These are phyloP conservation scores for Lycocorax pyrrhopterus DNA, from an alignment of 2,113 vertebrate genomes.

Conservation along the genomic window DNA sequence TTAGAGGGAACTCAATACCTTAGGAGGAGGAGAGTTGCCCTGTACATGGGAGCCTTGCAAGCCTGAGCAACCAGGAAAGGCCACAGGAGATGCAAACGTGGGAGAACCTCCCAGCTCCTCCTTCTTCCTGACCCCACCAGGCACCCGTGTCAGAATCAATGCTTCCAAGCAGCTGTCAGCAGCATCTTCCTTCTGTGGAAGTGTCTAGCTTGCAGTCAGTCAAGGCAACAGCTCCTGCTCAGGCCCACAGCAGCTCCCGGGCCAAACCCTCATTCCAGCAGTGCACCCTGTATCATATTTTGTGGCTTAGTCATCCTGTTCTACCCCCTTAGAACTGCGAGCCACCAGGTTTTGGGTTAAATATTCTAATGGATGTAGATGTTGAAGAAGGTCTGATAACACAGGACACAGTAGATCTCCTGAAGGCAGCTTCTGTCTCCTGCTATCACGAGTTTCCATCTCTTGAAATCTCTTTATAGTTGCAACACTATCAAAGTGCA, in stretches of 20 bases:
- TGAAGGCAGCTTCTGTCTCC: neutral
- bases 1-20: neutral
- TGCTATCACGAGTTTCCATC: neutral
- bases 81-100: neutral
- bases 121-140: neutral
- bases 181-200: neutral
- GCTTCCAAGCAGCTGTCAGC: neutral
- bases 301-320: neutral
- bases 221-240: neutral
- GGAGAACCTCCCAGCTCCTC: neutral
- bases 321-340: neutral
- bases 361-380: neutral
- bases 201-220: neutral
- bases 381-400: neutral
- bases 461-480: neutral
- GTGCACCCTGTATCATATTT: neutral
- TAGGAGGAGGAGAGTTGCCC: neutral
- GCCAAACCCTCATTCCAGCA: neutral
- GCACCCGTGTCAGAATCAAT: neutral
- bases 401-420: too few relatives aligned
- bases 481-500: neutral
- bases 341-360: neutral
- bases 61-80: neutral
- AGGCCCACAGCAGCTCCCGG: neutral
- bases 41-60: neutral